These are phyloP conservation scores for Clytia hemisphaerica DNA, from an alignment of 30 jellyfish, hydroid and myxozoan genomes.

Conservation along the genomic window DNA sequence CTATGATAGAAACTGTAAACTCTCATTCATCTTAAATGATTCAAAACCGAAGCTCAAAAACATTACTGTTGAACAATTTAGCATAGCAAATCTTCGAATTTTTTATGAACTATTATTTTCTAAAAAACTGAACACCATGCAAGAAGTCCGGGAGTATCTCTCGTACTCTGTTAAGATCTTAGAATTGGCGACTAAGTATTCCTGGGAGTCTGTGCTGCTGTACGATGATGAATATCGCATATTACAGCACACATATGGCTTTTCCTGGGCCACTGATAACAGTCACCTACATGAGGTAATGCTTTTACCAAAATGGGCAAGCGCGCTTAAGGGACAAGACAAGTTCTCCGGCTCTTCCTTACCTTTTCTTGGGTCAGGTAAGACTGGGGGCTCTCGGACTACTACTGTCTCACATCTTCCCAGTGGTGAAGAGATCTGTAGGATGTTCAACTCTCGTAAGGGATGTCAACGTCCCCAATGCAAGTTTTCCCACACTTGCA, in stretches of 20 bases:
- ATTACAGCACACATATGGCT: slow-evolving; percentile 10
- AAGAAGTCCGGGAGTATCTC: slow-evolving; percentile 2
- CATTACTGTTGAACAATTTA: background rate
- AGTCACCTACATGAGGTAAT: background rate
- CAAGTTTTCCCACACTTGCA: background rate
- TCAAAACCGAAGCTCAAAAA: slow-evolving; percentile 2
- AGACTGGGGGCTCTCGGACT: background rate
- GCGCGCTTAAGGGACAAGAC: too few relatives aligned
- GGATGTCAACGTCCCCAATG: background rate
- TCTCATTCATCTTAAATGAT: too few relatives aligned
- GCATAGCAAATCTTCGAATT: too few relatives aligned
- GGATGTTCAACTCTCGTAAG: background rate
- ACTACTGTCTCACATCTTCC: background rate
- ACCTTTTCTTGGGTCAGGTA: too few relatives aligned
- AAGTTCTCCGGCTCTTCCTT: too few relatives aligned
- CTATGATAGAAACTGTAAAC: too few relatives aligned
- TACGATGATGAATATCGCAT: background rate
- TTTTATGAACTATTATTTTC: background rate
- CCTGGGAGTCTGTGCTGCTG: background rate
- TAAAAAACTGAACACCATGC: background rate
- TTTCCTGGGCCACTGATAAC: background rate
- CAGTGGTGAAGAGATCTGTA: background rate
- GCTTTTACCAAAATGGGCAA: too few relatives aligned
- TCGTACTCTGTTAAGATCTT: background rate
- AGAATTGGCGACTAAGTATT: background rate